These are phyloP conservation scores for Syngnathus rostellatus DNA, from an alignment of 2,797 vertebrate genomes.

Conservation along the genomic window DNA sequence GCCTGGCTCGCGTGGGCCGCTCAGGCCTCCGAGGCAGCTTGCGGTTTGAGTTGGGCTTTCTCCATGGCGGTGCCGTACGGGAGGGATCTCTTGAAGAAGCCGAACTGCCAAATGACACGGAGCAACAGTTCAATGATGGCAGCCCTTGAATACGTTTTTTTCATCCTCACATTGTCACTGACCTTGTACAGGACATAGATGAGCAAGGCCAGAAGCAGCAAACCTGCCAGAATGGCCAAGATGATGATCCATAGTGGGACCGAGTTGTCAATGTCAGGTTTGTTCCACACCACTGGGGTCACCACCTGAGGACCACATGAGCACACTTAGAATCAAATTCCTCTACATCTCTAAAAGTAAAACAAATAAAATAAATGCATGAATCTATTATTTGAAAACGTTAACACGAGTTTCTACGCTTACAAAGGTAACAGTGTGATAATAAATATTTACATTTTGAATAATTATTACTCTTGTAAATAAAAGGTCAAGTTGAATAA, in stretches of 20 bases:
- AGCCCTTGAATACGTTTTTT: background rate
- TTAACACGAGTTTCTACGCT: too few species aligned
- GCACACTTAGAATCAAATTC: background rate
- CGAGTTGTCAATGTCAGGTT: constrained; percentile 74
- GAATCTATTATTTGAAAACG: too few species aligned
- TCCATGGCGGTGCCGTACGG: constrained; percentile 90
- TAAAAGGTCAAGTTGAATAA: too few species aligned
- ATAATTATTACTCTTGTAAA: too few species aligned
- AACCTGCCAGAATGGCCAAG: constrained; percentile 82
- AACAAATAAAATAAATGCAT: too few species aligned
- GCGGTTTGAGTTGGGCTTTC: constrained; percentile 90
- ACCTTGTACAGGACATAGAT: constrained; percentile 92
- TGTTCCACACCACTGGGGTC: constrained; percentile 80
- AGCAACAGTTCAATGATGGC: background rate
- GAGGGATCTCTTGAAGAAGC: constrained; percentile 87
- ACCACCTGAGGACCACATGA: constrained; percentile 62
- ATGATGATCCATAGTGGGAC: constrained; percentile 92
- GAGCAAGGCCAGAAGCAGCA: constrained; percentile 83
- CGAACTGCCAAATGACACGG: constrained; percentile 63
- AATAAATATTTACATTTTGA: too few species aligned
- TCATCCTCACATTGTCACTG: constrained; percentile 25
- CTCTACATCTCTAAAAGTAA: too few species aligned
- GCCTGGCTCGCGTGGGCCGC: constrained; percentile 12
- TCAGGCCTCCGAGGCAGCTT: constrained; percentile 85
- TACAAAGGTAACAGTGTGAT: too few species aligned